These are phyloP conservation scores for Bubalus kerabau DNA, from an alignment of 2,113 vertebrate species.

Conservation along the genomic window DNA sequence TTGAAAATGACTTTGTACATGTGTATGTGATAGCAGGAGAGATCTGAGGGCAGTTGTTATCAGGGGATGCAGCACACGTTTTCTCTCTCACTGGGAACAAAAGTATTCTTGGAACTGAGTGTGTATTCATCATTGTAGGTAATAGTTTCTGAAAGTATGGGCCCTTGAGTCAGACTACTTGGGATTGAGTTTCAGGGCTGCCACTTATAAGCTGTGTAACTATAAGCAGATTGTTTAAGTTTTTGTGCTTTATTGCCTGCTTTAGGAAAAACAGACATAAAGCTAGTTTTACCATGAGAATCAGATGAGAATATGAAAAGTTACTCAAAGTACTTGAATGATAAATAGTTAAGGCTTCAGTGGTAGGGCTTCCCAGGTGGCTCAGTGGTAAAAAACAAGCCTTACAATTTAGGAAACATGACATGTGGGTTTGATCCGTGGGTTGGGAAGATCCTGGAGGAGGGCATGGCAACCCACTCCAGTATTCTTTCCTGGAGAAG, in stretches of 20 bases:
- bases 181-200: background rate
- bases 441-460: background rate
- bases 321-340: background rate
- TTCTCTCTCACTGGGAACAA: background rate
- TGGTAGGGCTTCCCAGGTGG: background rate
- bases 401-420: background rate
- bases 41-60: background rate
- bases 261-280: background rate
- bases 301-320: background rate
- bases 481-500: background rate
- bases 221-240: background rate
- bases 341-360: background rate
- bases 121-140: background rate
- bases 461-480: background rate
- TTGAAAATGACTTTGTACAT: background rate
- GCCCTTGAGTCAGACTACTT: no score
- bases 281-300: background rate
- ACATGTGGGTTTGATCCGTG: background rate
- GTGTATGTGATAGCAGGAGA: background rate
- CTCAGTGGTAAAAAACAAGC: background rate
- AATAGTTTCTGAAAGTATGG: fast-evolving
- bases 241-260: background rate
- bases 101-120: background rate
- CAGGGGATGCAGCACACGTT: background rate
- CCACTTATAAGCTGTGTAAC: background rate